Conservation (phyloP, 2,888 invertebrate genomes). For the Anthophora plumipes region DNA sequence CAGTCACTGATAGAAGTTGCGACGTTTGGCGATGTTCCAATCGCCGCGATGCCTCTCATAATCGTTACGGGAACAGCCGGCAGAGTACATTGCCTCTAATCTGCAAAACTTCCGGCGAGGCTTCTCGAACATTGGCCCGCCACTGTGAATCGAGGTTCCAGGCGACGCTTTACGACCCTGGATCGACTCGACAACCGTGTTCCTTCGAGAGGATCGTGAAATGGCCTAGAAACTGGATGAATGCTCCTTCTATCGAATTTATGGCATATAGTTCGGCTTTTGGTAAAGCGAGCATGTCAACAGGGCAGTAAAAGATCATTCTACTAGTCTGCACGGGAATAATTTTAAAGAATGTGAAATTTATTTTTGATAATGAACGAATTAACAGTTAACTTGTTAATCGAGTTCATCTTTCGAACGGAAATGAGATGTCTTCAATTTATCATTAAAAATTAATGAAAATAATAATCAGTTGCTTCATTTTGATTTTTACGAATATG, state of each 20-base stretch:
- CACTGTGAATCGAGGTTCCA: background rate
- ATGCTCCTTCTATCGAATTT: background rate
- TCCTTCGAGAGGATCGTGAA: background rate
- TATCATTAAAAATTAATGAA: too few species aligned
- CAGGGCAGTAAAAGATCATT: background rate
- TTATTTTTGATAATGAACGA: background rate
- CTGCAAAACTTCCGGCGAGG: conserved; percentile 42
- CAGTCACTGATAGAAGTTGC: conserved; percentile 38
- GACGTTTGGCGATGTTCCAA: conserved; percentile 55
- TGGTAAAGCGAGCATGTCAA: background rate
- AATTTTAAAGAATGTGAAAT: background rate
- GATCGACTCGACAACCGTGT: background rate
- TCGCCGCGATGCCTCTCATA: conserved; percentile 44
- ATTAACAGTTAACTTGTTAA: background rate
- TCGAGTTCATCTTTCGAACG: too few species aligned
- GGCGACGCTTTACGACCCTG: conserved; percentile 12
- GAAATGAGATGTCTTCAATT: too few species aligned
- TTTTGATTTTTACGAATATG: too few species aligned
- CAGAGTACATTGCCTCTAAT: conserved; percentile 33
- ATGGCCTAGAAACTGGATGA: background rate
- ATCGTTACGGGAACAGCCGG: conserved; percentile 43
- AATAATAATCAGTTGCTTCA: too few species aligned
- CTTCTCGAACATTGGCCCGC: background rate
- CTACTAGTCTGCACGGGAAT: background rate
- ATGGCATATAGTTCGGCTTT: background rate